Conservation (phyloP, 1,140 invertebrate genomes). For the Xylocopa sonorina region DNA sequence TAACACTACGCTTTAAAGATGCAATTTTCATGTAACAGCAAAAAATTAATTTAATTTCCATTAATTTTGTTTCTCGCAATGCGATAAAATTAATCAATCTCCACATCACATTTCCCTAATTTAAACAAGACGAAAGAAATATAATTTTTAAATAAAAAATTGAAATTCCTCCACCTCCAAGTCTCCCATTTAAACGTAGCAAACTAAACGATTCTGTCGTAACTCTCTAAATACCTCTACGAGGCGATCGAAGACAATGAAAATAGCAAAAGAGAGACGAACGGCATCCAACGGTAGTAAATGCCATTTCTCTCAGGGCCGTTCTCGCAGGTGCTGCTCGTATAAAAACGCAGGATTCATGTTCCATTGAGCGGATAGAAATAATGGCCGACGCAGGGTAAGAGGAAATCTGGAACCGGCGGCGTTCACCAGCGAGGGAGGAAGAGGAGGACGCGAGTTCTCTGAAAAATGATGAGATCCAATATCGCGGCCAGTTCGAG, state of each 20-base stretch:
- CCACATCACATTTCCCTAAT: too few species aligned
- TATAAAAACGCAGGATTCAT: slow-evolving; percentile 49
- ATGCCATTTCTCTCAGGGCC: slow-evolving; percentile 12
- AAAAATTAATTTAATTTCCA: too few species aligned
- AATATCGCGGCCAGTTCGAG: slow-evolving; percentile 59
- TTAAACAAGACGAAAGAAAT: too few species aligned
- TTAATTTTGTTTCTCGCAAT: too few species aligned
- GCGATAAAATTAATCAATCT: too few species aligned
- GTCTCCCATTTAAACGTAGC: too few species aligned
- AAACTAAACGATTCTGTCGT: too few species aligned
- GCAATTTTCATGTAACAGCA: too few species aligned
- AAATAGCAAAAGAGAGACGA: not conserved
- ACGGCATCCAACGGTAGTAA: slow-evolving; percentile 1
- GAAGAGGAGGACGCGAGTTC: slow-evolving; percentile 33
- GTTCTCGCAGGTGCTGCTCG: slow-evolving; percentile 21
- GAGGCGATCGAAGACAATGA: not conserved
- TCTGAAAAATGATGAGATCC: slow-evolving; percentile 67
- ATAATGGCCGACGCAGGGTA: slow-evolving; percentile 46
- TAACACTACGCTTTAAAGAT: too few species aligned
- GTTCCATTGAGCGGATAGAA: slow-evolving; percentile 59
- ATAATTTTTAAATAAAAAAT: too few species aligned
- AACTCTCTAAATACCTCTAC: not conserved
- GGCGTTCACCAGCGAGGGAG: not conserved
- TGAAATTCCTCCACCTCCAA: too few species aligned
- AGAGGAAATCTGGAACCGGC: slow-evolving; percentile 29